Percentiles rank a stretch among this genome's conserved stretches.
phyloP scores from a whole-genome alignment of 2,888 invertebrate genomes.

The Parnassius smintheus region DNA sequence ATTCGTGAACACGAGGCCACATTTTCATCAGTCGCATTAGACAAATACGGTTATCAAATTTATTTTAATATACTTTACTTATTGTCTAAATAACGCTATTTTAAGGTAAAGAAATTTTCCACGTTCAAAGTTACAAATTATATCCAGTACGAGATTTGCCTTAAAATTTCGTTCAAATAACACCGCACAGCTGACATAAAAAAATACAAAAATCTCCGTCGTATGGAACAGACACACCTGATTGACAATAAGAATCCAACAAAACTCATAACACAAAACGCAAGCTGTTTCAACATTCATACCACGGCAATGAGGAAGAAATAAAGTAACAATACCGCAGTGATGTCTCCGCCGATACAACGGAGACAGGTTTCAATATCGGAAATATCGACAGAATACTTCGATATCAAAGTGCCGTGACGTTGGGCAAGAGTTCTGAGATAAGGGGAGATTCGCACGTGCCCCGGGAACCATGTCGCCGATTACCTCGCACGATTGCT shows the following conservation, averaged over 20 bases:
- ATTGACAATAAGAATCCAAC: constrained; percentile 19
- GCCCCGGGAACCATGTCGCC: constrained; percentile 49
- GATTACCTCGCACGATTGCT: constrained; percentile 54
- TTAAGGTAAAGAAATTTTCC: too few relatives aligned
- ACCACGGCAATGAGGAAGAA: constrained; percentile 53
- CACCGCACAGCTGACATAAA: background rate
- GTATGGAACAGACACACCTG: background rate
- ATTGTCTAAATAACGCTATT: too few relatives aligned
- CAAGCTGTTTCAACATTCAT: constrained; percentile 18
- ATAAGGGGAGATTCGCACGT: constrained; percentile 51
- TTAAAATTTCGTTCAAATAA: too few relatives aligned
- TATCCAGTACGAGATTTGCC: too few relatives aligned
- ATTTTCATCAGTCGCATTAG: too few relatives aligned
- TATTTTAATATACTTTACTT: too few relatives aligned
- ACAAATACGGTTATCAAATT: too few relatives aligned
- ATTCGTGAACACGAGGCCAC: too few relatives aligned
- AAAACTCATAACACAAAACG: constrained; percentile 16
- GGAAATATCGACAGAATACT: constrained; percentile 51
- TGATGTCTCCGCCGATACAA: constrained; percentile 53
- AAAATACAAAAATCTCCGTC: constrained; percentile 1
- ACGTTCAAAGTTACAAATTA: too few relatives aligned
- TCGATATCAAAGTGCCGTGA: constrained; percentile 55
- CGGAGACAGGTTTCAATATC: constrained; percentile 66
- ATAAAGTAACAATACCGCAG: constrained; percentile 46
- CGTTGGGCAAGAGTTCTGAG: constrained; percentile 42